These are phyloP conservation scores for Chalcosyrphus nemorum DNA, from an alignment of 2,888 invertebrate species.

Conservation along the genomic window DNA sequence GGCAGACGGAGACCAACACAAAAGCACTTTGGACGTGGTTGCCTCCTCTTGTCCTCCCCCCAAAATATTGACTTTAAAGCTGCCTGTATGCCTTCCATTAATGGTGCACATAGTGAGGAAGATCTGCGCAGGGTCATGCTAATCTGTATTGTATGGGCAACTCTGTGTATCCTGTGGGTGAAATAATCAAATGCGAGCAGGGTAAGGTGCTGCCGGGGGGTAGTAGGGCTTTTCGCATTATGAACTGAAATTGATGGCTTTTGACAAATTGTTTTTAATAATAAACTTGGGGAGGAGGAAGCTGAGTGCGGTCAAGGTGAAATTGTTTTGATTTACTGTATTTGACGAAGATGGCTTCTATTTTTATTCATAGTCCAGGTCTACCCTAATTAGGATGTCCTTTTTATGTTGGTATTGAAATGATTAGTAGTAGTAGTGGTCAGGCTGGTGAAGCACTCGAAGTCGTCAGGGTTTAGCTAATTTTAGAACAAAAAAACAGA, in stretches of 20 bases:
- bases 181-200: not conserved
- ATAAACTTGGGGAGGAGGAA: not conserved
- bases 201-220: not conserved
- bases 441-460: too few relatives aligned
- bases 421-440: too few relatives aligned
- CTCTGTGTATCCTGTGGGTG: not conserved
- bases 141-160: slow-evolving; percentile 12
- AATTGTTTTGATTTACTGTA: not conserved
- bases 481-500: too few relatives aligned
- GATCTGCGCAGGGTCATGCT: not conserved
- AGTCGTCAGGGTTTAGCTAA: too few relatives aligned
- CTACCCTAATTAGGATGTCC: not conserved
- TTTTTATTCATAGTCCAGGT: not conserved
- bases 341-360: not conserved
- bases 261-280: slow-evolving; percentile 43
- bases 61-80: slow-evolving; percentile 4
- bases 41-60: too few relatives aligned
- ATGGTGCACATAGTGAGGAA: not conserved
- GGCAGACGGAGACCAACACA: not conserved
- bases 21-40: slow-evolving; percentile 20
- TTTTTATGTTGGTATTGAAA: too few relatives aligned
- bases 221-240: not conserved
- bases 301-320: not conserved
- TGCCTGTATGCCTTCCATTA: not conserved
- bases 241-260: slow-evolving; percentile 40